These are phyloP conservation scores for Venturia canescens DNA, from an alignment of 1,140 invertebrate species.

Conservation along the genomic window DNA sequence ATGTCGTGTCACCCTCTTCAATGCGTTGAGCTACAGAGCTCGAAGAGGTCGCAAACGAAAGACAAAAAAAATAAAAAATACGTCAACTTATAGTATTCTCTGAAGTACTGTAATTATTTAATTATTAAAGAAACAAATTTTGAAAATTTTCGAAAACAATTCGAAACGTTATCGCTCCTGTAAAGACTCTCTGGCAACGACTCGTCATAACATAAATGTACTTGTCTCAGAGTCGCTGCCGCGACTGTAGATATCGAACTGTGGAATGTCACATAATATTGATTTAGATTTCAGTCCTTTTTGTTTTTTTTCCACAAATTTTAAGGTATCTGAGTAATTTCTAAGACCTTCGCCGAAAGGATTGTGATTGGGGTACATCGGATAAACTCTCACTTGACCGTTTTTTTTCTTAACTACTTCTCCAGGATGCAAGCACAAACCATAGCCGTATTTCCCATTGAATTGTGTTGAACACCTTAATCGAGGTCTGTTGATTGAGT, in stretches of 20 bases:
- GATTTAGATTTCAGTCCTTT: conserved; percentile 44
- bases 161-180: no score
- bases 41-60: no score
- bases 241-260: conserved; percentile 55
- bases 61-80: no score
- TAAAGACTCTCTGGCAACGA: no score
- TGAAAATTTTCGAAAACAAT: no score
- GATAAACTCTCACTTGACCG: conserved; percentile 43
- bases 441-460: conserved; percentile 56
- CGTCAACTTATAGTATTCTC: no score
- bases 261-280: conserved; percentile 42
- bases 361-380: conserved; percentile 15
- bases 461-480: conserved; percentile 51
- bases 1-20: no score
- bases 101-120: no score
- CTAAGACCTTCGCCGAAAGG: conserved; percentile 35
- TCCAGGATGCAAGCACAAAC: conserved; percentile 56
- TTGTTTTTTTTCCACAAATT: conserved; percentile 18
- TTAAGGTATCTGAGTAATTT: conserved; percentile 32
- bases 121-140: no score
- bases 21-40: no score
- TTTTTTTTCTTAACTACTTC: conserved; percentile 45
- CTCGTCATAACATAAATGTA: no score
- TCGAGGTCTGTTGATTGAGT: conserved; percentile 50
- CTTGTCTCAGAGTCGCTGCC: no score